Percentiles rank a stretch among this genome's conserved stretches.
Conservation (phyloP, 2,888 invertebrate species). For the Phalera bucephala region DNA sequence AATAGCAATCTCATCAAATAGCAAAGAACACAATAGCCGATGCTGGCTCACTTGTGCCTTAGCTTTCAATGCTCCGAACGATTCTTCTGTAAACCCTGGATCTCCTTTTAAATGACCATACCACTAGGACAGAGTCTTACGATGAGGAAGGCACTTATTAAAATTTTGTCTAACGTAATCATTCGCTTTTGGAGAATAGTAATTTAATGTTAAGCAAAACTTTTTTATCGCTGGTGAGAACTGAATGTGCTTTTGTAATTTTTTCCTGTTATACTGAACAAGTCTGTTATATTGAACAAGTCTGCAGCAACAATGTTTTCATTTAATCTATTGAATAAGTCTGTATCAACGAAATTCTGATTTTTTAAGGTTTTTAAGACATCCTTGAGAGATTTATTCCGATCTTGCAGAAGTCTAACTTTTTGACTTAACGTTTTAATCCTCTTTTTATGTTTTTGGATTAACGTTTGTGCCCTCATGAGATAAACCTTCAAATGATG, state of each 20-base stretch:
- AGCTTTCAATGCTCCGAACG: conserved; percentile 10
- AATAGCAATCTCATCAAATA: conserved; percentile 18
- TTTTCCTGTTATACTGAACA: conserved; percentile 1
- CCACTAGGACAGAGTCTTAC: conserved; percentile 12
- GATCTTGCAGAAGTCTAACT: conserved; percentile 10
- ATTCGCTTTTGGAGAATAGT: conserved; percentile 12
- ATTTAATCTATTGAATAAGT: conserved; percentile 9
- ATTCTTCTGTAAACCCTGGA: conserved; percentile 11
- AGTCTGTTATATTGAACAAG: conserved; percentile 7
- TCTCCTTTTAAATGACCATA: conserved; percentile 8
- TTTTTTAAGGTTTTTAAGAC: conserved; percentile 8
- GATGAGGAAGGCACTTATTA: conserved; percentile 14
- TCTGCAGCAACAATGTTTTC: conserved; percentile 3
- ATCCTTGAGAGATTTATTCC: conserved; percentile 13
- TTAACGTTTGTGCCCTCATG: neutral
- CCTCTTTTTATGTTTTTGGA: conserved; percentile 7
- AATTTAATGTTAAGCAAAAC: conserved; percentile 7
- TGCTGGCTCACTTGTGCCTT: conserved; percentile 6
- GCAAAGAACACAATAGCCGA: conserved; percentile 7
- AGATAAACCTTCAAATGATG: neutral
- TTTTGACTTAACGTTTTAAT: conserved; percentile 17
- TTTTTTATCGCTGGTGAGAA: conserved; percentile 6
- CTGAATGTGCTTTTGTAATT: neutral
- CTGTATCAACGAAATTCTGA: conserved; percentile 12
- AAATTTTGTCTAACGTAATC: conserved; percentile 15